Conservation (phyloP, 2,888 invertebrate genomes). For the Agriopis aurantiaria region DNA sequence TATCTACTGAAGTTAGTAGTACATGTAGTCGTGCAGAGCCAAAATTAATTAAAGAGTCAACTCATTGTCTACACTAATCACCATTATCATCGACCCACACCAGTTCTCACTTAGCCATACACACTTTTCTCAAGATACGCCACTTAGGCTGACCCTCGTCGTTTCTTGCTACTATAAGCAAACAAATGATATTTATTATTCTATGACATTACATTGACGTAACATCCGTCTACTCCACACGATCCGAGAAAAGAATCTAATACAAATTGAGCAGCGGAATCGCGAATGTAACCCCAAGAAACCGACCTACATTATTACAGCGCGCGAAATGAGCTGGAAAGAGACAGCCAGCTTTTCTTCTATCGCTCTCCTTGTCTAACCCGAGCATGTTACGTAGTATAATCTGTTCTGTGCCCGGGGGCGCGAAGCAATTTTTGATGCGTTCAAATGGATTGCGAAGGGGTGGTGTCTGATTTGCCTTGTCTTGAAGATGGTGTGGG, state of each 20-base stretch:
- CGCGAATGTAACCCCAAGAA: conserved; percentile 18
- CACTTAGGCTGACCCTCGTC: background rate
- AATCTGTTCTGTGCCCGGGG: conserved; percentile 9
- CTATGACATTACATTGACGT: background rate
- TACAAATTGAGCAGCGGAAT: conserved; percentile 22
- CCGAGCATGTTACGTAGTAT: background rate
- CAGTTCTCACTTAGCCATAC: too few relatives aligned
- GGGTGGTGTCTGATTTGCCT: conserved; percentile 28
- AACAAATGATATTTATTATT: too few relatives aligned
- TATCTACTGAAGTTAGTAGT: background rate
- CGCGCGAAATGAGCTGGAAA: conserved; percentile 33
- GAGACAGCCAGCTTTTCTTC: conserved; percentile 8
- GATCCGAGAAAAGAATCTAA: conserved; percentile 13
- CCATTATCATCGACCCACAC: too few relatives aligned
- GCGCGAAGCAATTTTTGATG: conserved; percentile 47
- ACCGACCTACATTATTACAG: conserved; percentile 42
- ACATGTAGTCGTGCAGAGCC: background rate
- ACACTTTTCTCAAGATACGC: too few relatives aligned
- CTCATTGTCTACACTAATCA: too few relatives aligned
- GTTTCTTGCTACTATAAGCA: background rate
- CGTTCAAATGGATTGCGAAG: conserved; percentile 47
- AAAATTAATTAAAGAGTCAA: too few relatives aligned
- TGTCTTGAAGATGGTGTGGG: conserved; percentile 10
- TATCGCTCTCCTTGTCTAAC: conserved; percentile 25
- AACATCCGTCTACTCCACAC: conserved; percentile 9